Evolutionary conservation across 2,888 invertebrate species (phyloP), one percentile per base, ranked within the genome.

Genomic region (Busseola fusca): DNA sequence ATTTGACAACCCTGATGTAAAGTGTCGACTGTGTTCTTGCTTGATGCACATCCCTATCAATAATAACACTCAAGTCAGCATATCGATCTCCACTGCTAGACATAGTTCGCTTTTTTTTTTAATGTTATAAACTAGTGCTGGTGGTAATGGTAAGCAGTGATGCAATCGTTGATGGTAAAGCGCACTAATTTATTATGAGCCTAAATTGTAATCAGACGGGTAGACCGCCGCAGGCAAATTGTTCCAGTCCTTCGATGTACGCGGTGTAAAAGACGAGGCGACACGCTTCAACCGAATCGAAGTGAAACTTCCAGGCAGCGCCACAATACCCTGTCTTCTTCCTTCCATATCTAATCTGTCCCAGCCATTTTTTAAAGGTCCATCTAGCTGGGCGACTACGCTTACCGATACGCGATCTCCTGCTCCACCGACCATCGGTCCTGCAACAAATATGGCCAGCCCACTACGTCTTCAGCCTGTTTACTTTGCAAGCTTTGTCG

Each of bases 1-100:
- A 75, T 70, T 76, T 62, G 60, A 67, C 42, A 65, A 5, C 18
- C 3, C 52, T 50, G 9, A 62, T 59, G 42, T 56, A 54, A 69
- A 64, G 37, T 37, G 27, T 48, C 27, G n/a, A 30, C 16, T 30
- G 10, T 64, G 12, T 48, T 56, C n/a, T 3, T 34, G 18, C 50
- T 50, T 58, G 27, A 4, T 50, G 21, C 52, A 60, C 30, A 60
- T 52, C 18, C 30, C 62, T 63, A 37, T 45, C 30, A 52, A 40
- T 12, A 42, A 21, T 25, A 30, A 7, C 34, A 59, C 16, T 10
- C 16, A n/a, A n/a, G n/a, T 37, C 4, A 9, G n/a, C n/a, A 2
- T n/a, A 37, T 37, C 34, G 16, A 7, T 25, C 2, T 6, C 7
- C 2, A 25, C 14, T 52, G 2, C 25, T 52, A 2, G 14, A 25